Base-by-base conservation (phyloP, 1,140 invertebrate species). In the Drosophila parabipectinata region DNA sequence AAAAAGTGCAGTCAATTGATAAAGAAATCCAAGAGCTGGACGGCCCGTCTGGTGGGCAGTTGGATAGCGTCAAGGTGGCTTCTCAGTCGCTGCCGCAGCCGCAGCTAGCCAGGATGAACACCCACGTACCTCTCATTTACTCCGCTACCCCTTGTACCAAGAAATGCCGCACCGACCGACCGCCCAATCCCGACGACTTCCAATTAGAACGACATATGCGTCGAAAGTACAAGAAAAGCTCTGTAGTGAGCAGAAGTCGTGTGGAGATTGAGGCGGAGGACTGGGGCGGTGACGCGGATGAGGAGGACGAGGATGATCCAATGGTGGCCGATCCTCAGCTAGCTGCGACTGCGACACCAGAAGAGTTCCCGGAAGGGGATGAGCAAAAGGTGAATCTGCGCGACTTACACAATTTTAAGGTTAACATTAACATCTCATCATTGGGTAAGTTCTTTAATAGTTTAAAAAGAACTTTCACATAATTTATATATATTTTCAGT, bases 341-440 rank as follows among this genome's bases (percentile, higher is more conserved):
- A 12, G 18, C 44, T 24, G 18, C 7, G 5, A 21, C 15, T 21
- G 18, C 21, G 9, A 9, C 5, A 44, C 14, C 41, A 44, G n/a
- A 44, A 44, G 34, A 12, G 9, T 8, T 34, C 9, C 8, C 3
- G n/a, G 50, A 32, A 37, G 15, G 8, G 8, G 0, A 37, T 44
- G 10, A 6, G 0, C 34, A 15, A 0, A 32, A 66, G 9, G 2
- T 58, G 9, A 34, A 83, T 53, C 37, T 85, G 1, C 55, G 51
- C 21, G 50, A 51, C 14, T 32, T 84, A n/a, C 52, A 80, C 15
- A 50, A 77, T 30, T 87, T 81, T 26, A 26, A 71, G 2, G 34
- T 74, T 3, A 9, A 30, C 0, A 1, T 84, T 5, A 60, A 84
- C 53, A 8, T 48, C 1, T 48, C 12, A 1, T 53, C 41, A 6